phyloP scores from a whole-genome alignment of 2,797 vertebrate genomes.

The Meriones psammophilus region DNA sequence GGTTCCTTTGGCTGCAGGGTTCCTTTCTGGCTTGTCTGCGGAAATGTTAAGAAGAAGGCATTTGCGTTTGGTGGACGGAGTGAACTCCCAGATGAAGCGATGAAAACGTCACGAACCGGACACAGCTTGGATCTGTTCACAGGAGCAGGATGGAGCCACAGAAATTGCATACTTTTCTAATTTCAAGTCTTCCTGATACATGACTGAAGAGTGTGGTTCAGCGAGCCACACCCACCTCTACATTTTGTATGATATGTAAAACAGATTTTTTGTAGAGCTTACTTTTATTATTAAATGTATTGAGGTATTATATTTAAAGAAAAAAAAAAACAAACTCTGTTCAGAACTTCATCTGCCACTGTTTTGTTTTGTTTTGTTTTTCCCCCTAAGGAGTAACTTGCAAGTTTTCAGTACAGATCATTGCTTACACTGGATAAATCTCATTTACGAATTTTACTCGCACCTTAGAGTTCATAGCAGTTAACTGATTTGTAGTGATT shows the following conservation, averaged over 20 bases:
- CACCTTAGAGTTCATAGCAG: conserved; percentile 88
- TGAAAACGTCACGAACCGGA: conserved; percentile 76
- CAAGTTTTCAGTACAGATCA: conserved; percentile 90
- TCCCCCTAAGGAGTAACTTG: conserved; percentile 89
- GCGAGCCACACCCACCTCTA: conserved; percentile 90
- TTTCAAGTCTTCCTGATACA: conserved; percentile 96
- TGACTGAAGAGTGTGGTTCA: conserved; percentile 91
- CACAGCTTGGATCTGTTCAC: conserved; percentile 85
- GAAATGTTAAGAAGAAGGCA: conserved; percentile 74
- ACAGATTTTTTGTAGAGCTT: conserved; percentile 95
- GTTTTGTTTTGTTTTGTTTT: conserved; percentile 74
- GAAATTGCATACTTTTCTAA: conserved; percentile 90
- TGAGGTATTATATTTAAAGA: conserved; percentile 90
- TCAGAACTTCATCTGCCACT: conserved; percentile 89
- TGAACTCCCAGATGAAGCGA: conserved; percentile 75
- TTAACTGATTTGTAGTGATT: conserved; percentile 86
- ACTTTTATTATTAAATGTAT: conserved; percentile 93
- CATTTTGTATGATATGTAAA: conserved; percentile 94
- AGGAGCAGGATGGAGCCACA: conserved; percentile 88
- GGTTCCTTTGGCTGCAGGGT: conserved; percentile 71
- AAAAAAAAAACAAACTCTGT: conserved; percentile 78
- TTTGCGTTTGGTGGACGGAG: conserved; percentile 72
- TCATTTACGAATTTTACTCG: conserved; percentile 84
- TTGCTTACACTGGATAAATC: conserved; percentile 90
- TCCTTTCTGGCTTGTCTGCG: conserved; percentile 77